These are phyloP conservation scores for Macrosteles quadrilineatus DNA, from an alignment of 1,140 invertebrate species.

Conservation along the genomic window DNA sequence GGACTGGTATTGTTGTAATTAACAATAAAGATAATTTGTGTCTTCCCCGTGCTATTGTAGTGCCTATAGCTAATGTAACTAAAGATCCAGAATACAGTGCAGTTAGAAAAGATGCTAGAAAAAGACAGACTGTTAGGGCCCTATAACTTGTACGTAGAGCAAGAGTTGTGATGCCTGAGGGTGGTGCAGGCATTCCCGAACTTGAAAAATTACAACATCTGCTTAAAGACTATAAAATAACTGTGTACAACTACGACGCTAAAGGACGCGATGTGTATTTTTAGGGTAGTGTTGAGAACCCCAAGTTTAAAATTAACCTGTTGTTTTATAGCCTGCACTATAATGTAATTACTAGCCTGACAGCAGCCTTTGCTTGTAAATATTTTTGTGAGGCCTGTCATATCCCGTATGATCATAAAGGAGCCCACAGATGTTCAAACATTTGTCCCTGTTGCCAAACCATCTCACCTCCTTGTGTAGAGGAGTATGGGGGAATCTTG, in stretches of 20 bases:
- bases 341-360: slow-evolving; percentile 19
- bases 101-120: neutral
- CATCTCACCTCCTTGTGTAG: no score
- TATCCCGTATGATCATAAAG: no score
- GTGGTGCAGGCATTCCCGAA: slow-evolving; percentile 17
- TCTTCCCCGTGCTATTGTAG: slow-evolving; percentile 11
- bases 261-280: slow-evolving; percentile 2
- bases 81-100: neutral
- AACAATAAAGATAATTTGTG: slow-evolving; percentile 24
- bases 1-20: slow-evolving; percentile 8
- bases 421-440: no score
- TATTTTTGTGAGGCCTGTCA: slow-evolving; percentile 27
- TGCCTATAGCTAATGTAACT: neutral
- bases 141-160: neutral
- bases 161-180: neutral
- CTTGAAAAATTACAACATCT: slow-evolving; percentile 7
- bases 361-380: slow-evolving; percentile 8
- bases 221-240: slow-evolving; percentile 10
- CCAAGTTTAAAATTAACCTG: slow-evolving; percentile 16
- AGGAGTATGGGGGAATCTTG: no score
- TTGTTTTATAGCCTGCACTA: neutral
- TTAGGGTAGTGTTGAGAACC: neutral
- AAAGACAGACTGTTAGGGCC: slow-evolving; percentile 3
- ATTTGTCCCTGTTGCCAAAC: no score
- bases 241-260: slow-evolving; percentile 19